phyloP scores from a whole-genome alignment of 1,140 invertebrate species.

The Parapsyche elsis region DNA sequence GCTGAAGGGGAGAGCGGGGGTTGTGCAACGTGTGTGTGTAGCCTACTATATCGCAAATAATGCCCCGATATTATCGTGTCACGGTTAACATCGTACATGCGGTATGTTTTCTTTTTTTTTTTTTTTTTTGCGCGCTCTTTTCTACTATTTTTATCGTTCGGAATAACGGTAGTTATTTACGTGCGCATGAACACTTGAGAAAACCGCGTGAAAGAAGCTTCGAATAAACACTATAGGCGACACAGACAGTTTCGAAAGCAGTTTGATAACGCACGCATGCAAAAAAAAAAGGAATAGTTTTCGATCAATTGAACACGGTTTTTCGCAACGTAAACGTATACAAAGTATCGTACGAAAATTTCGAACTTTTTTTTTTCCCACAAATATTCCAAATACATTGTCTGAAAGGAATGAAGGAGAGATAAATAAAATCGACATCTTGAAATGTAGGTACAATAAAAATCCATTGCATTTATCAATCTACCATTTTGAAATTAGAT shows the following conservation, averaged over 20 bases:
- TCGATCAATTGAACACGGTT: background rate
- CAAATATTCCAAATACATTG: no score
- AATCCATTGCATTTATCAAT: no score
- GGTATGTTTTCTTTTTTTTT: background rate
- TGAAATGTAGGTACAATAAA: no score
- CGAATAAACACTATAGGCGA: background rate
- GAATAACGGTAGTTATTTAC: constrained; percentile 4
- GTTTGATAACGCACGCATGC: background rate
- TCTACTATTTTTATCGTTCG: background rate
- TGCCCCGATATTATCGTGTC: constrained; percentile 26
- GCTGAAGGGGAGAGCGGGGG: background rate
- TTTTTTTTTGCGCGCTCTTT: background rate
- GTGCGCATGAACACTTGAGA: constrained; percentile 2
- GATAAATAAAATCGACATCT: no score
- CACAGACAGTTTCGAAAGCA: background rate
- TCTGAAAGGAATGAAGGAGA: no score
- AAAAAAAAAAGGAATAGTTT: background rate
- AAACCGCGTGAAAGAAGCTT: background rate
- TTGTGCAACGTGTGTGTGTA: background rate
- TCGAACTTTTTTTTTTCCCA: no score
- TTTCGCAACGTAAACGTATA: background rate
- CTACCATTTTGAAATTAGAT: no score
- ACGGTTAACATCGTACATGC: background rate
- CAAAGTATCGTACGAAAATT: no score
- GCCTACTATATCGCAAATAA: background rate